Conservation (phyloP, 2,888 invertebrate genomes). For the Acleris literana region DNA sequence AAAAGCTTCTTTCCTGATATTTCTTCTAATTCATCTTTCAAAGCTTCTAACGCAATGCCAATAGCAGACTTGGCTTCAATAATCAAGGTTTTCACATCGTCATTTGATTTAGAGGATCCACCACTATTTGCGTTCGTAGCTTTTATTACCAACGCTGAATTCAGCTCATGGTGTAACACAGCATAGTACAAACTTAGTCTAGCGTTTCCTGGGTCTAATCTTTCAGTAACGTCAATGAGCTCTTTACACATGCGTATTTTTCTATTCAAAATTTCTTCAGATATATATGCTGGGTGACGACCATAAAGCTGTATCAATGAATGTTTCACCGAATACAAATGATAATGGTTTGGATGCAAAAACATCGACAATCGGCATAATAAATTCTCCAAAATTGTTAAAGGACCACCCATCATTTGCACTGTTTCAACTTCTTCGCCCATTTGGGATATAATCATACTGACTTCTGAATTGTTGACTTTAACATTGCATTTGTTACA, state of each 20-base stretch:
- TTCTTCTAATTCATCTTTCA: slow-evolving; percentile 81
- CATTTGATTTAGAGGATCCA: slow-evolving; percentile 52
- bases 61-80: slow-evolving; percentile 75
- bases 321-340: slow-evolving; percentile 91
- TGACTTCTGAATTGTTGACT: slow-evolving; percentile 86
- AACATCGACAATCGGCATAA: slow-evolving; percentile 88
- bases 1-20: slow-evolving; percentile 81
- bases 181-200: slow-evolving; percentile 89
- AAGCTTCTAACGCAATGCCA: slow-evolving; percentile 66
- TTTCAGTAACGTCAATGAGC: slow-evolving; percentile 84
- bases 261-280: slow-evolving; percentile 84
- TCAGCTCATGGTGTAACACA: slow-evolving; percentile 90
- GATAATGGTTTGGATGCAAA: slow-evolving; percentile 93
- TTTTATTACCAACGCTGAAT: slow-evolving; percentile 81
- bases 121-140: slow-evolving; percentile 68
- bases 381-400: slow-evolving; percentile 85
- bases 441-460: slow-evolving; percentile 87
- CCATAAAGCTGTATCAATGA: slow-evolving; percentile 92
- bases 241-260: slow-evolving; percentile 88
- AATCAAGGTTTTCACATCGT: slow-evolving; percentile 67
- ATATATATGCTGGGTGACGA: slow-evolving; percentile 85
- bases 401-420: slow-evolving; percentile 84
- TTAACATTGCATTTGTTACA: slow-evolving; percentile 88
- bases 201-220: slow-evolving; percentile 88
- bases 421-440: slow-evolving; percentile 89